phyloP scores from a whole-genome alignment of 2,797 vertebrate species.

The Podargus strigoides region DNA sequence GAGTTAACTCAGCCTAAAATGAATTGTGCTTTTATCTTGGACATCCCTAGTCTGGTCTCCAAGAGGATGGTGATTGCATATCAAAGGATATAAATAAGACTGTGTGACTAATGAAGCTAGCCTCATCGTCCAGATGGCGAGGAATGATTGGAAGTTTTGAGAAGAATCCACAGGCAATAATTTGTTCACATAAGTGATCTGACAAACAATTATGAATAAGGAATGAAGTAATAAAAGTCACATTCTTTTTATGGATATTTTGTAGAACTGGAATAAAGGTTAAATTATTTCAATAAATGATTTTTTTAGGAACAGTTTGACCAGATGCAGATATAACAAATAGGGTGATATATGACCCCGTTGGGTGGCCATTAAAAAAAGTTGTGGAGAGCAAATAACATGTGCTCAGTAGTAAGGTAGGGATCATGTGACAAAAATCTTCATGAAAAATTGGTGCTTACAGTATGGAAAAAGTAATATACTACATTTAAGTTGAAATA shows the following conservation, averaged over 20 bases:
- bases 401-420: not conserved
- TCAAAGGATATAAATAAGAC: not conserved
- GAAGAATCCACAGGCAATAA: slow-evolving; percentile 32
- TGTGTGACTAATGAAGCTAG: slow-evolving; percentile 12
- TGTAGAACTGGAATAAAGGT: not conserved
- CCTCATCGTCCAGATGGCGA: slow-evolving; percentile 14
- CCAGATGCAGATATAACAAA: not conserved
- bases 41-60: not conserved
- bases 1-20: not conserved
- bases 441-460: not conserved
- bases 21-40: not conserved
- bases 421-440: not conserved
- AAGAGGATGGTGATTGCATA: not conserved
- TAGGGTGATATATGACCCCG: not conserved
- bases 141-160: slow-evolving; percentile 24
- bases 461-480: not conserved
- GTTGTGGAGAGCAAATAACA: not conserved
- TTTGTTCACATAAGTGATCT: slow-evolving; percentile 27
- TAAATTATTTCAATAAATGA: not conserved
- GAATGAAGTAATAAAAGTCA: slow-evolving; percentile 47
- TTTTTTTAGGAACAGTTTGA: not conserved
- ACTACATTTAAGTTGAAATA: not conserved
- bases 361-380: not conserved
- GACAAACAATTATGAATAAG: slow-evolving; percentile 50
- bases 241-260: slow-evolving; percentile 17